These are phyloP conservation scores for Diglossa brunneiventris DNA, from an alignment of 2,113 vertebrate genomes.

Conservation along the genomic window DNA sequence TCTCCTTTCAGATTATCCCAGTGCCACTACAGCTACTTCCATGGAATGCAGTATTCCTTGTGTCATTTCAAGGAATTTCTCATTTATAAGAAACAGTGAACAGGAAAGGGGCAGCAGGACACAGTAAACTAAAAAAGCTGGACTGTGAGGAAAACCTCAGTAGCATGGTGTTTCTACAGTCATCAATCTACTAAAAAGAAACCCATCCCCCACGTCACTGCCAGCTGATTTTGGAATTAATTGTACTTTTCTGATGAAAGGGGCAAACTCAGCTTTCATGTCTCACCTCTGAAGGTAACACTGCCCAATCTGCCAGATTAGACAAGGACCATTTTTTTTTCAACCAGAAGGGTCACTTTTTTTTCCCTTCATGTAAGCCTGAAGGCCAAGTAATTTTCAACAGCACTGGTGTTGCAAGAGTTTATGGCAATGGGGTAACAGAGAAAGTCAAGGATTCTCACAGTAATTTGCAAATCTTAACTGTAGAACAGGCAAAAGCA, in stretches of 20 bases:
- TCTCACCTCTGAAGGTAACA: background rate
- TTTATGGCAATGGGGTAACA: background rate
- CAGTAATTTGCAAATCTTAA: conserved; percentile 6
- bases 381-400: background rate
- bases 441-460: background rate
- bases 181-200: background rate
- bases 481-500: conserved; percentile 1
- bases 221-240: background rate
- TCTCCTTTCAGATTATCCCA: background rate
- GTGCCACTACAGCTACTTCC: background rate
- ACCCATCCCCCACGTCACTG: background rate
- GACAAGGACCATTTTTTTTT: background rate
- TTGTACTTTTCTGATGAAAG: background rate
- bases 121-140: background rate
- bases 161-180: background rate
- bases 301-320: background rate
- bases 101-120: background rate
- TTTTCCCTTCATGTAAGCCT: background rate
- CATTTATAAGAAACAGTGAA: background rate
- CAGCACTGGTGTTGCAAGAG: background rate
- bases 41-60: accelerated
- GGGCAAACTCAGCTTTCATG: background rate
- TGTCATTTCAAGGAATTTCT: no score
- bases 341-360: background rate
- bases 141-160: background rate